phyloP scores from a whole-genome alignment of 1,140 invertebrate species.

The Lucilia cuprina region DNA sequence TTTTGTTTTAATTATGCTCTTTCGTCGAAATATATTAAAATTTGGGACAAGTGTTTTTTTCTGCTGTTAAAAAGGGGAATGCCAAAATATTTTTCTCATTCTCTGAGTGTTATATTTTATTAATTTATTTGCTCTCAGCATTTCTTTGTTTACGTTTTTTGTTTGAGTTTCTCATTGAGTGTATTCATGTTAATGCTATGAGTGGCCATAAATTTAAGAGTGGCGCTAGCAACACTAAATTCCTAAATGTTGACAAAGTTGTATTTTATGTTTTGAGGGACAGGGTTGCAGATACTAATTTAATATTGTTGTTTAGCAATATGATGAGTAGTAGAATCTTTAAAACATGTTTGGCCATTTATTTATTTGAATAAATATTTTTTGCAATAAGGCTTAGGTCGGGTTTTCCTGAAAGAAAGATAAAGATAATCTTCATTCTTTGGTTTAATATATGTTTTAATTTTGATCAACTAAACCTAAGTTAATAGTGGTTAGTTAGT shows the following conservation, averaged over 20 bases:
- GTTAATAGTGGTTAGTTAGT: too few species aligned
- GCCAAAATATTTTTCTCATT: not conserved
- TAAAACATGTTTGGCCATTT: too few species aligned
- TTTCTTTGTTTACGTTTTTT: not conserved
- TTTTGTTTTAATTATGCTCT: not conserved
- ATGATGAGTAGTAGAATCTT: not conserved
- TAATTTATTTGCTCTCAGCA: not conserved
- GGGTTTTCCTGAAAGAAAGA: too few species aligned
- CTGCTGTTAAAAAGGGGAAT: too few species aligned
- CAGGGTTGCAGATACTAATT: not conserved
- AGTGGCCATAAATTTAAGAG: not conserved
- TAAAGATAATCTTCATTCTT: too few species aligned
- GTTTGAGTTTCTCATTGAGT: not conserved
- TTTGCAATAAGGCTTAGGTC: too few species aligned
- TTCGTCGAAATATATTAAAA: not conserved
- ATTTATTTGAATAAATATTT: too few species aligned
- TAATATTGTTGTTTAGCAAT: not conserved
- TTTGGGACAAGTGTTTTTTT: not conserved
- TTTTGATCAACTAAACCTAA: too few species aligned
- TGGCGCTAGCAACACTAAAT: constrained; percentile 13
- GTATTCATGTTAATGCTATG: not conserved
- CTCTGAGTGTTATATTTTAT: not conserved
- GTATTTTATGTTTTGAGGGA: not conserved
- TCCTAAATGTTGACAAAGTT: constrained; percentile 4
- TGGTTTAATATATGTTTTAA: too few species aligned